phyloP scores from a whole-genome alignment of 2,113 vertebrate species.

The Mobula hypostoma region DNA sequence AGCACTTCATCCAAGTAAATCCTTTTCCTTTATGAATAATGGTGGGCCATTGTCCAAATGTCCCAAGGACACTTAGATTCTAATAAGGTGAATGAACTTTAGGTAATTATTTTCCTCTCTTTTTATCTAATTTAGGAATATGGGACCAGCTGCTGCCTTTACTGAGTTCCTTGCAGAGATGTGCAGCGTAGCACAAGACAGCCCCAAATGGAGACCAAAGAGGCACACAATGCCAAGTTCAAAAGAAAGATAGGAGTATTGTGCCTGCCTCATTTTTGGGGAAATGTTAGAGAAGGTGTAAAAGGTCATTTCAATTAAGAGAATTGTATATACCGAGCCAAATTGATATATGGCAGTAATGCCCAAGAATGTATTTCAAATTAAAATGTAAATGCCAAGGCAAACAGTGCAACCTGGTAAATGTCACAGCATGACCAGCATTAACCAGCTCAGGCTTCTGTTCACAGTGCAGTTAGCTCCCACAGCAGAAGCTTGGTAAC shows the following conservation, averaged over 20 bases:
- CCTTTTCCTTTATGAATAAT: not conserved
- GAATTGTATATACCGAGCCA: conserved; percentile 18
- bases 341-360: conserved; percentile 1
- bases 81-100: not conserved
- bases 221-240: not conserved
- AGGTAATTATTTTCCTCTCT: not conserved
- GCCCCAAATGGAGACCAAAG: not conserved
- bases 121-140: not conserved
- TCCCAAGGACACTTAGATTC: not conserved
- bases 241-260: not conserved
- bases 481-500: not conserved
- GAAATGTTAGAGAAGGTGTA: not conserved
- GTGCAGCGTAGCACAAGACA: not conserved
- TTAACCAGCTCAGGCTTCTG: conserved; percentile 1
- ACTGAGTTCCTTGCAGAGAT: not conserved
- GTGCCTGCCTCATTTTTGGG: not conserved
- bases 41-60: not conserved
- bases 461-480: not conserved
- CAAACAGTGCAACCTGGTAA: not conserved
- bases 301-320: conserved; percentile 24
- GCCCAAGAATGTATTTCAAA: conserved; percentile 6
- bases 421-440: conserved; percentile 13
- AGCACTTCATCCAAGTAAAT: not conserved
- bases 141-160: not conserved
- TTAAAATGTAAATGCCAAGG: conserved; percentile 28